Evolutionary conservation across 2,113 vertebrate species (phyloP), one percentile per base, ranked within the genome.

Genomic region (Haemorhous mexicanus): DNA sequence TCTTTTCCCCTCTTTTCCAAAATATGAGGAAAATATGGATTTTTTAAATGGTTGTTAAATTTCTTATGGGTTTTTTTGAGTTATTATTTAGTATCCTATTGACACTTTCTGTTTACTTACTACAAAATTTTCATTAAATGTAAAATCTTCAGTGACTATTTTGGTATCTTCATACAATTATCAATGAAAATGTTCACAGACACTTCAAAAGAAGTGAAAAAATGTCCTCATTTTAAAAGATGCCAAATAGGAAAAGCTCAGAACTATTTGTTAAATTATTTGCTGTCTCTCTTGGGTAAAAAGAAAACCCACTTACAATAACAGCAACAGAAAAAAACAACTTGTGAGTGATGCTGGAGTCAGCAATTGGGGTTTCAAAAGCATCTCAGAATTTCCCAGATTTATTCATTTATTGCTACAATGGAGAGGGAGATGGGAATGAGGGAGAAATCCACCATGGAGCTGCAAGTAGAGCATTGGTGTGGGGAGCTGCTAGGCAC

Each of bases 341-440:
- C 41, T 79, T 55, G 39, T 89, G 64, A 78, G 59, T 92, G 83
- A 77, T 50, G 75, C 72, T 55, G 56, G 43, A 92, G 68, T 93
- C 95, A 89, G 94, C 89, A 94, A 96, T 93, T n/a, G 77, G 73
- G 16, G 49, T 87, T 87, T 77, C 62, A 84, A 91, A 95, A 77
- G 26, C 69, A 70, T 59, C 81, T 82, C 27, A 0, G 41, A 67
- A 78, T 90, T 81, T 70, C 89, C 61, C 68, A 81, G 80, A 93
- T 94, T 89, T 81, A 78, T 93, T 86, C 11, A 8, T 77, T 84
- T 87, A 35, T 76, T 3, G 5, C 58, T 43, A 41, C 75, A 89
- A 59, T 6, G 16, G 59, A 83, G 69, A 84, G 47, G 59, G 91
- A 92, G 82, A 74, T 86, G 83, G 79, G 87, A 90, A 81, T 63